A percentile compares a stretch with the other conserved stretches of the same genome.
phyloP scores from a whole-genome alignment of 2,888 invertebrate genomes.

The Gibbula magus region DNA sequence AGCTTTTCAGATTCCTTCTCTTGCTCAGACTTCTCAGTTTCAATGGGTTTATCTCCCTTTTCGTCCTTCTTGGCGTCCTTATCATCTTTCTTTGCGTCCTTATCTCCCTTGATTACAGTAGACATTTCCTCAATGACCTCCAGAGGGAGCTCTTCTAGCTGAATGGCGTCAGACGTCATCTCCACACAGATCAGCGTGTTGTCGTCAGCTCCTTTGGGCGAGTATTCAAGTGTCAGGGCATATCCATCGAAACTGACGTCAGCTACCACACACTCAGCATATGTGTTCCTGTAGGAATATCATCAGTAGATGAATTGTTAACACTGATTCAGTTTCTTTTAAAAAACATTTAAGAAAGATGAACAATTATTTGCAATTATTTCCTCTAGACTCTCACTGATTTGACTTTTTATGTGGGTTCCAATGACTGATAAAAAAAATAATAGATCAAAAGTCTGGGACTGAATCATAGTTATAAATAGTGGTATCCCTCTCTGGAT shows the following conservation, averaged over 20 bases:
- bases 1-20: too few species aligned
- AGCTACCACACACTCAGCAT: slow-evolving; percentile 59
- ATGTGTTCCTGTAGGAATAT: slow-evolving; percentile 38
- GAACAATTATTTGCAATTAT: too few species aligned
- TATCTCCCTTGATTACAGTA: slow-evolving; percentile 36
- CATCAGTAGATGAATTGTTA: background rate
- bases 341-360: too few species aligned
- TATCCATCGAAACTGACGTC: slow-evolving; percentile 50
- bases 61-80: background rate
- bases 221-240: slow-evolving; percentile 56
- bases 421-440: too few species aligned
- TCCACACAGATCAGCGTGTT: slow-evolving; percentile 38
- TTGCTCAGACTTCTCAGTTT: slow-evolving; percentile 6
- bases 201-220: slow-evolving; percentile 44
- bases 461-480: too few species aligned
- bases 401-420: too few species aligned
- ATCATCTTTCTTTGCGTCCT: slow-evolving; percentile 20
- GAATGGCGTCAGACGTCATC: slow-evolving; percentile 37
- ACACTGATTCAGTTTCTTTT: too few species aligned
- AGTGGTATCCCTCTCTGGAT: too few species aligned
- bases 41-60: slow-evolving; percentile 22
- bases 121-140: slow-evolving; percentile 29
- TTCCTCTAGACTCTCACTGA: too few species aligned
- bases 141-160: slow-evolving; percentile 18
- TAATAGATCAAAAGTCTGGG: too few species aligned